Conservation (phyloP, 1,140 invertebrate species). For the Dendrolimus kikuchii region DNA sequence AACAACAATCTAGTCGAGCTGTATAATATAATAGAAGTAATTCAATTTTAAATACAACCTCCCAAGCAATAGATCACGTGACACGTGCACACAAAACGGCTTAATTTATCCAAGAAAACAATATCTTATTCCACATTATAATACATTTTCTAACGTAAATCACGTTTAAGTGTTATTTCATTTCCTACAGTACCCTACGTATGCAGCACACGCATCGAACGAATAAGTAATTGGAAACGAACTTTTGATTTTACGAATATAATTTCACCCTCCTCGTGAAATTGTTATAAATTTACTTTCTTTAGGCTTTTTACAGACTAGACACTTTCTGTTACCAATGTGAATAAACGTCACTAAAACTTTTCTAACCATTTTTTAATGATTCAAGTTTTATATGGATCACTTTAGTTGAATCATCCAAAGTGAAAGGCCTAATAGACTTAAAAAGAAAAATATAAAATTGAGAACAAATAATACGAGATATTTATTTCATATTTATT, state of each 20-base stretch:
- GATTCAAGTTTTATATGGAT: too few species aligned
- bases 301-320: conserved; percentile 9
- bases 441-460: too few species aligned
- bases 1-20: too few species aligned
- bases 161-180: conserved; percentile 69
- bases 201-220: conserved; percentile 64
- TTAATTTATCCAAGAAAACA: conserved; percentile 59
- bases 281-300: conserved; percentile 63
- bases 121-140: conserved; percentile 58
- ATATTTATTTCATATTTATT: too few species aligned
- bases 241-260: conserved; percentile 66
- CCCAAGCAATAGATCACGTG: conserved; percentile 10
- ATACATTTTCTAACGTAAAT: conserved; percentile 65
- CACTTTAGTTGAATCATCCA: too few species aligned
- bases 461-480: too few species aligned
- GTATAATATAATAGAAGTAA: neutral
- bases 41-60: neutral
- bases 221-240: conserved; percentile 69
- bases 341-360: too few species aligned
- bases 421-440: too few species aligned
- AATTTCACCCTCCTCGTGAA: conserved; percentile 55
- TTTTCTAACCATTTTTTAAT: too few species aligned
- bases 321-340: too few species aligned
- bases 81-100: conserved; percentile 38
- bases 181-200: conserved; percentile 56